Conservation (phyloP, 1,140 invertebrate genomes). For the Drosophila punjabiensis region DNA sequence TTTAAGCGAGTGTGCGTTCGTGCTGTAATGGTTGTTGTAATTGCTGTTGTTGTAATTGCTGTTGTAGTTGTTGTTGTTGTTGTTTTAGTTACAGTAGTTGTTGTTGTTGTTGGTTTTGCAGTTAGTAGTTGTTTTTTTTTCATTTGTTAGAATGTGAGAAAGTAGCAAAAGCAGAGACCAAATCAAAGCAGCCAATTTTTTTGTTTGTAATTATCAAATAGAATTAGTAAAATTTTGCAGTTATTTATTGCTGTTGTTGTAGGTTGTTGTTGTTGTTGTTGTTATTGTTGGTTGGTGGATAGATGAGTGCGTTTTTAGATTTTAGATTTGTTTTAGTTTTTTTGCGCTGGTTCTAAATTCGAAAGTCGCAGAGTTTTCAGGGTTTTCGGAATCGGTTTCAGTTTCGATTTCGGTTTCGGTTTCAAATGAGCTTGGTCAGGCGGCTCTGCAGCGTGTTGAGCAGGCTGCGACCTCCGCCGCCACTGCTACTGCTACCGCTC, state of each 20-base stretch:
- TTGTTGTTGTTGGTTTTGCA: slow-evolving; percentile 21
- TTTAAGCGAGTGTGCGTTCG: slow-evolving; percentile 47
- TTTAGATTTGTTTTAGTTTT: not conserved
- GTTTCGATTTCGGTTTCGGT: slow-evolving; percentile 6
- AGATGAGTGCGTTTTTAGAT: slow-evolving; percentile 25
- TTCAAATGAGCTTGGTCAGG: slow-evolving; percentile 79
- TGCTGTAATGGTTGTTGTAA: slow-evolving; percentile 35
- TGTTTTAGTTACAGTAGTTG: slow-evolving; percentile 4
- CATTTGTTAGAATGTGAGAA: no score
- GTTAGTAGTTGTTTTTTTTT: no score
- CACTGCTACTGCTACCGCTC: slow-evolving; percentile 27
- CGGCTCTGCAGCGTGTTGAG: slow-evolving; percentile 80
- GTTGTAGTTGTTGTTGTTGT: slow-evolving; percentile 30
- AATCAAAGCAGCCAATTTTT: slow-evolving; percentile 76
- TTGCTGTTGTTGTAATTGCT: slow-evolving; percentile 44
- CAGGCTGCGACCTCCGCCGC: slow-evolving; percentile 59
- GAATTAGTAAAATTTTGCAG: slow-evolving; percentile 44
- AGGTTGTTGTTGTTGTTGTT: slow-evolving; percentile 1
- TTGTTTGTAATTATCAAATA: slow-evolving; percentile 33
- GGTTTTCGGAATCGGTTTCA: slow-evolving; percentile 15
- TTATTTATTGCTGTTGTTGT: slow-evolving; percentile 24
- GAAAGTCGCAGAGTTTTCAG: slow-evolving; percentile 6
- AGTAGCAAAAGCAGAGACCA: slow-evolving; percentile 67
- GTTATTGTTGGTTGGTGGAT: slow-evolving; percentile 16
- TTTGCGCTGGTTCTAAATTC: slow-evolving; percentile 32